Evolutionary conservation across 2,113 vertebrate genomes (phyloP).

Genomic region (Phalacrocorax pelagicus): DNA sequence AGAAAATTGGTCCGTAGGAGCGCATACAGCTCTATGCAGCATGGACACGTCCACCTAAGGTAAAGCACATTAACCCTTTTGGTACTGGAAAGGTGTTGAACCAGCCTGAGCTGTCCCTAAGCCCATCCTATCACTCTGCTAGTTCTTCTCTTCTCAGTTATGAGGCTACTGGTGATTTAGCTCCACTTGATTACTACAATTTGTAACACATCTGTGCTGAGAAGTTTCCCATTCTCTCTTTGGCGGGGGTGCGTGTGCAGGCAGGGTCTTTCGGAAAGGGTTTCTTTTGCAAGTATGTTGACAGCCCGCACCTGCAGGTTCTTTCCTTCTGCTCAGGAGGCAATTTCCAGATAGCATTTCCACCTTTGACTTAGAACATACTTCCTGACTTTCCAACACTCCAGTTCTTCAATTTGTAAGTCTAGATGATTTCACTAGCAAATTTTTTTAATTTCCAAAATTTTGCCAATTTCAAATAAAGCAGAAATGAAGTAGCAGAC

Average conservation of each 20-base stretch:
- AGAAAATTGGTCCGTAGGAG: not conserved
- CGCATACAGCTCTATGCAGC: not conserved
- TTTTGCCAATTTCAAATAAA: not conserved
- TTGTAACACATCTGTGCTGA: not conserved
- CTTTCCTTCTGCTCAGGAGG: not conserved
- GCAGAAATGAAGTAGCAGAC: not conserved
- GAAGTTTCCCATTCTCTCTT: not conserved
- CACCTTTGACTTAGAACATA: not conserved
- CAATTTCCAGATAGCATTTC: not conserved
- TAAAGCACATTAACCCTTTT: not conserved
- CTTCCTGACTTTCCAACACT: not conserved
- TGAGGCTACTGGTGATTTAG: not conserved
- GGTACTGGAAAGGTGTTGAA: not conserved
- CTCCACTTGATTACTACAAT: not conserved
- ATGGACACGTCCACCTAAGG: not conserved
- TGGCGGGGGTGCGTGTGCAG: rapidly evolving
- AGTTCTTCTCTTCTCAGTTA: not conserved
- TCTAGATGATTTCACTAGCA: not conserved
- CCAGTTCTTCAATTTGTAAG: not conserved
- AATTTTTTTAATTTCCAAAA: not conserved
- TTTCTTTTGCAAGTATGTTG: not conserved
- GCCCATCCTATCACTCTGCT: not conserved
- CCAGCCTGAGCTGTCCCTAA: not conserved
- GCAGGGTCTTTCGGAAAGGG: not conserved
- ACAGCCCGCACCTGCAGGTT: not conserved